These are phyloP conservation scores for Vulpes lagopus DNA, from an alignment of 2,113 vertebrate genomes.

Conservation along the genomic window DNA sequence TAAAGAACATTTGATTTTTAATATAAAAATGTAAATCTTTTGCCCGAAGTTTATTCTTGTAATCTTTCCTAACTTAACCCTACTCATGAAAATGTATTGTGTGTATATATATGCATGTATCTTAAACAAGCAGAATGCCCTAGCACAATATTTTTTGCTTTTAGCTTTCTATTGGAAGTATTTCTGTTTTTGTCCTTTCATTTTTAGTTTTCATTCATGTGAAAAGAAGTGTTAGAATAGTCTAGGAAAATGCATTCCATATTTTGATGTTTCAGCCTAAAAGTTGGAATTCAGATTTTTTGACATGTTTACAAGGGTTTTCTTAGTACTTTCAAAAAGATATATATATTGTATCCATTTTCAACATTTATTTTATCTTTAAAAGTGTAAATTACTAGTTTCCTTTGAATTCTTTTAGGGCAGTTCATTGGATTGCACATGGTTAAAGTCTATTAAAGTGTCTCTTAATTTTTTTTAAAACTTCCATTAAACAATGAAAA, in stretches of 20 bases:
- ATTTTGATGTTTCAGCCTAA: slow-evolving; percentile 26
- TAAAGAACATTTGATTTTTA: slow-evolving; percentile 37
- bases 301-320: not conserved
- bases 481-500: slow-evolving; percentile 50
- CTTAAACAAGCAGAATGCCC: not conserved
- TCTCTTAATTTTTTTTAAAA: slow-evolving; percentile 18
- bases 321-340: not conserved
- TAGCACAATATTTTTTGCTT: not conserved
- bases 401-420: not conserved
- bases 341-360: not conserved
- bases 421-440: not conserved
- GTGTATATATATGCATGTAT: not conserved
- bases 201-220: not conserved
- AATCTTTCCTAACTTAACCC: not conserved
- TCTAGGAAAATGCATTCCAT: not conserved
- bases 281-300: slow-evolving; percentile 26
- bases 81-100: slow-evolving; percentile 21
- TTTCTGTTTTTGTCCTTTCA: not conserved
- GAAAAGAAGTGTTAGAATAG: not conserved
- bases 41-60: not conserved
- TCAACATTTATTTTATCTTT: slow-evolving; percentile 50
- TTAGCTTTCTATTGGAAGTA: not conserved
- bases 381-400: not conserved
- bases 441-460: not conserved
- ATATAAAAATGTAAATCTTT: slow-evolving; percentile 54